Evolutionary conservation across 37 sponge, comb jelly and placozoan genomes (phyloP).

Genomic region (Amphimedon queenslandica): DNA sequence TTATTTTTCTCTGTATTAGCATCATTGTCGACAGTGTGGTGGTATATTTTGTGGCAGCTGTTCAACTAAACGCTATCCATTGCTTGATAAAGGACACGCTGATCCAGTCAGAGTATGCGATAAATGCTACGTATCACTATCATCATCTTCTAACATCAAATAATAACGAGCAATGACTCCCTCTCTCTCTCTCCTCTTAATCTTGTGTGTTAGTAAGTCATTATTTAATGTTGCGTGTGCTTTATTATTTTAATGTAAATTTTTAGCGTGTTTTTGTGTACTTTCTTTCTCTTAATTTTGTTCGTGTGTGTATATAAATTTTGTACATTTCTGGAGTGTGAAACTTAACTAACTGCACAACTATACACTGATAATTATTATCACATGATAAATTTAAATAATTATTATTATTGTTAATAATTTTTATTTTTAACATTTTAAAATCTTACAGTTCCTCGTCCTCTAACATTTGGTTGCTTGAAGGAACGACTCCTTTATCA

Average conservation of each 20-base stretch:
- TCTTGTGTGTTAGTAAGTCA: no score
- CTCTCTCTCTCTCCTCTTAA: no score
- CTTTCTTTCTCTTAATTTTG: no score
- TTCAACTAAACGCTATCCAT: constrained; percentile 69
- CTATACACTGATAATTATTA: background rate
- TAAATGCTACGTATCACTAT: constrained; percentile 45
- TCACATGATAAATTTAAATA: background rate
- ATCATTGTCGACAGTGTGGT: constrained; percentile 90
- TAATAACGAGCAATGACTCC: no score
- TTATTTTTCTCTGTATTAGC: constrained; percentile 35
- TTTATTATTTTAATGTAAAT: background rate
- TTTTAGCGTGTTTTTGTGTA: background rate
- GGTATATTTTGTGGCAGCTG: constrained; percentile 79
- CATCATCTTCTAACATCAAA: no score
- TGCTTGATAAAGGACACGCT: constrained; percentile 67
- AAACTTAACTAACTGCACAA: no score
- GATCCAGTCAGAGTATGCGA: constrained; percentile 89
- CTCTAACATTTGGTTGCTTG: no score
- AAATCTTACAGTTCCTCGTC: no score
- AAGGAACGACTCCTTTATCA: background rate
- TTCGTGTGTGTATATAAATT: no score
- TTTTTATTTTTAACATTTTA: background rate
- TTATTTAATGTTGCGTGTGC: no score
- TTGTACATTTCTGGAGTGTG: no score
- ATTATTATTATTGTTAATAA: no score